Base-by-base conservation (phyloP, 2,888 invertebrate species). In the Hydrotaea cyrtoneurina region DNA sequence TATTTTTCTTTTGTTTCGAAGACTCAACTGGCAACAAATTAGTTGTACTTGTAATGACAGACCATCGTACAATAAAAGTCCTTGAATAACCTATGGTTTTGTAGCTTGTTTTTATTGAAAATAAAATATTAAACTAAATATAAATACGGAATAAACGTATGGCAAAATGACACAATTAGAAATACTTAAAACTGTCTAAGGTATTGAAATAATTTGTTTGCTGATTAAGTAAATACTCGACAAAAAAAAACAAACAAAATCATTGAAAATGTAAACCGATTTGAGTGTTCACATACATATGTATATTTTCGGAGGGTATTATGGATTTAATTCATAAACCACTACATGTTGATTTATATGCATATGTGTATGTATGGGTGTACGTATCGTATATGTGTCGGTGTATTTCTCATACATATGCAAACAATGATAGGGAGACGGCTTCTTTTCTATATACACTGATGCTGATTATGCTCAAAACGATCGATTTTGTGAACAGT, bases 41-140 rank as follows among this genome's bases (percentile, higher is more conserved):
- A 4, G 31, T 31, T 31, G 31, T 7, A 31, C 7, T 31, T 31
- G 2, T 31, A 4, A 31, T 7, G 3, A 31, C 31, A 4, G 7
- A 31, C 2, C 2, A 31, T 31, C 7, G 31, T 7, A 31, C 2
- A 39, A 39, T 39, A 39, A 39, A 39, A 39, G 7, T 1, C 39
- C 39, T 13, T 50, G 15, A 50, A 50, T 8, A 50, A 8, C 3
- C 15, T 50, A 50, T n/a, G 15, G 50, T 62, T 59, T 62, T 62
- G 62, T 62, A 26, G 62, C 62, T 62, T 62, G 62, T 62, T 62
- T 62, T 62, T 62, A 31, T 31, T 36, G 62, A 62, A 62, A 62
- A 62, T 59, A 36, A 62, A 62, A 62, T 62, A 62, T 5, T 31
- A 31, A 62, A 62, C n/a, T 13, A 62, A 62, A 36, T 8, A n/a